Evolutionary conservation across 2,888 invertebrate genomes (phyloP).

Genomic region (Iselma pallidipennis): DNA sequence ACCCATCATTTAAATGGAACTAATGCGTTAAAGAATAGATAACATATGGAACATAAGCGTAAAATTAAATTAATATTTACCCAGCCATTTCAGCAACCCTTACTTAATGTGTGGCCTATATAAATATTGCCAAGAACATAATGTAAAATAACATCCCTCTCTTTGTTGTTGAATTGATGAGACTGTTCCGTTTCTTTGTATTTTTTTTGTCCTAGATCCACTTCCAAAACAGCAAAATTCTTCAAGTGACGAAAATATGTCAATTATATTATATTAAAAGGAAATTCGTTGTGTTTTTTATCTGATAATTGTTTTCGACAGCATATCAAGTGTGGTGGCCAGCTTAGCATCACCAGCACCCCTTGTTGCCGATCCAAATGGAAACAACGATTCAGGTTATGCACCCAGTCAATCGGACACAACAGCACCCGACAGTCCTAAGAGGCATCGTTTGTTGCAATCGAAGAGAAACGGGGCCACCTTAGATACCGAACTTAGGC

Average conservation of each 20-base stretch:
- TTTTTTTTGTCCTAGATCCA: no score
- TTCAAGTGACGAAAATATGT: slow-evolving; percentile 11
- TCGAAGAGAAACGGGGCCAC: slow-evolving; percentile 51
- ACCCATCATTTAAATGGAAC: no score
- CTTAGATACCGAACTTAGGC: slow-evolving; percentile 55
- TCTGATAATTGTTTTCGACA: slow-evolving; percentile 34
- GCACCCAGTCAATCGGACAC: slow-evolving; percentile 61
- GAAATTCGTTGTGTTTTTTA: background rate
- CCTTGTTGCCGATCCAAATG: slow-evolving; percentile 69
- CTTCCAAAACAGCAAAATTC: no score
- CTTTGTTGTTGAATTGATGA: background rate
- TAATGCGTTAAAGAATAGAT: background rate
- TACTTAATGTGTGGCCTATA: background rate
- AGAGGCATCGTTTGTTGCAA: slow-evolving; percentile 35
- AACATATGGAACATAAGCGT: background rate
- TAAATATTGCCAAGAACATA: background rate
- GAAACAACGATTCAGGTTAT: slow-evolving; percentile 85
- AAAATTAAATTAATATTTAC: background rate
- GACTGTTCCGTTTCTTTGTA: no score
- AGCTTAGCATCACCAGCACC: slow-evolving; percentile 62
- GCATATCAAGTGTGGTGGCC: slow-evolving; percentile 62
- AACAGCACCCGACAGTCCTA: slow-evolving; percentile 53
- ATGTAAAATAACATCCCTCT: background rate
- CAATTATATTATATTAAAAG: slow-evolving; percentile 7
- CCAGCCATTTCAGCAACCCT: background rate